Evolutionary conservation across 2,113 vertebrate genomes (phyloP).

Genomic region (Lepus americanus): DNA sequence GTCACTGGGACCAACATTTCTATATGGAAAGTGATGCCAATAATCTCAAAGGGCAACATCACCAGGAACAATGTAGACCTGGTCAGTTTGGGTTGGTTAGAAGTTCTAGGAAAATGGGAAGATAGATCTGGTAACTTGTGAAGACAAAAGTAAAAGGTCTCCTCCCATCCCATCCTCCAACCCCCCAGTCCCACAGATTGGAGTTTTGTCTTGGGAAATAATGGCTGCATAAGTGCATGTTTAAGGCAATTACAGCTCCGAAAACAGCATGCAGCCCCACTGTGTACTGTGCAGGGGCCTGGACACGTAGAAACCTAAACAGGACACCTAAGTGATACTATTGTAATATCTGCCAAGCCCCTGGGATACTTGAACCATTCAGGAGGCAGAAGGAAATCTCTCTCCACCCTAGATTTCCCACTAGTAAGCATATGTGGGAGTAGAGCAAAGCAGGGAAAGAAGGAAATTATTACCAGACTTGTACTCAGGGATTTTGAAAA

Average conservation of each 20-base stretch:
- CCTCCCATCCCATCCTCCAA: not conserved
- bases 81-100: not conserved
- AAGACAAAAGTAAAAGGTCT: not conserved
- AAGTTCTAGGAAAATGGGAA: not conserved
- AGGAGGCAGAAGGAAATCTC: not conserved
- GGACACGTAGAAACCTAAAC: not conserved
- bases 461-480: constrained; percentile 43
- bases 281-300: not conserved
- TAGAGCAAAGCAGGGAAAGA: not conserved
- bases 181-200: accelerated
- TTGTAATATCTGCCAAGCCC: not conserved
- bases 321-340: not conserved
- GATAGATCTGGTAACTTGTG: not conserved
- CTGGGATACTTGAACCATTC: constrained; percentile 38
- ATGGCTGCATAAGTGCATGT: not conserved
- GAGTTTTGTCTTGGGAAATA: not conserved
- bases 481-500: not conserved
- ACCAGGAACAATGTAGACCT: not conserved
- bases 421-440: not conserved
- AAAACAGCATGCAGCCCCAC: not conserved
- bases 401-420: constrained; percentile 31
- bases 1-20: not conserved
- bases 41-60: not conserved
- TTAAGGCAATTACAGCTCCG: not conserved
- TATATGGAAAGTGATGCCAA: not conserved